Evolutionary conservation across 2,888 invertebrate genomes (phyloP), one percentile per base, ranked within the genome.

Genomic region (Lissocephala sabroskyi): DNA sequence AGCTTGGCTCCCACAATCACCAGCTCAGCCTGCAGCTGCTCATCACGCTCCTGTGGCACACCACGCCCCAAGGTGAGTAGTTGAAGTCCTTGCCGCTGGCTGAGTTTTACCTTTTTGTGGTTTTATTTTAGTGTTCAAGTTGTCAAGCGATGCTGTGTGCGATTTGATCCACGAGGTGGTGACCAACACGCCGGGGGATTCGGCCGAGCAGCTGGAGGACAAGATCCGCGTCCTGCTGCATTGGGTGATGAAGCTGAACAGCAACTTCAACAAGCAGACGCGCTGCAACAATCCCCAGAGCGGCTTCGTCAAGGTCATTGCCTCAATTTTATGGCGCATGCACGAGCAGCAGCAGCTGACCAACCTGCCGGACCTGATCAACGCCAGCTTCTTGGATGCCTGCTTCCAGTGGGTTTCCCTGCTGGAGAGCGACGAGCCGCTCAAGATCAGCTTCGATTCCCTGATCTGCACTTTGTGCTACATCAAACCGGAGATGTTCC

Each of bases 401-500:
- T 86, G 96, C 17, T 93, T 91, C 82, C 88, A 89, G 43, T 94
- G 96, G 92, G 90, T 92, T 14, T 86, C 89, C 45, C 86, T 87
- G n/a, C 86, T 93, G 37, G 88, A 89, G 13, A 88, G 89, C 33
- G 88, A 90, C 47, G 89, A 91, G 45, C 89, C 92, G 1, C 86
- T 96, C 42, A 96, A 96, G 84, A 90, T 91, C 70, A 89, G 95
- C 0, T 88, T 96, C n/a, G 95, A 96, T 84, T 90, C 92, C 74
- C 88, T 95, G 45, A 84, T 96, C 41, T 96, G 96, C 82, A 91
- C 95, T 3, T 87, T 95, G 78, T 96, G 95, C 83, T 93, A 91
- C 82, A 92, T 95, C 23, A 89, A 91, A 62, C 92, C 94, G 0
- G 90, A 91, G 56, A 86, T 93, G 44, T 96, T 95, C 79, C 90